A percentile compares a stretch with the other conserved stretches of the same genome.
Conservation (phyloP, 2,797 vertebrate species). For the Nyctibius grandis region DNA sequence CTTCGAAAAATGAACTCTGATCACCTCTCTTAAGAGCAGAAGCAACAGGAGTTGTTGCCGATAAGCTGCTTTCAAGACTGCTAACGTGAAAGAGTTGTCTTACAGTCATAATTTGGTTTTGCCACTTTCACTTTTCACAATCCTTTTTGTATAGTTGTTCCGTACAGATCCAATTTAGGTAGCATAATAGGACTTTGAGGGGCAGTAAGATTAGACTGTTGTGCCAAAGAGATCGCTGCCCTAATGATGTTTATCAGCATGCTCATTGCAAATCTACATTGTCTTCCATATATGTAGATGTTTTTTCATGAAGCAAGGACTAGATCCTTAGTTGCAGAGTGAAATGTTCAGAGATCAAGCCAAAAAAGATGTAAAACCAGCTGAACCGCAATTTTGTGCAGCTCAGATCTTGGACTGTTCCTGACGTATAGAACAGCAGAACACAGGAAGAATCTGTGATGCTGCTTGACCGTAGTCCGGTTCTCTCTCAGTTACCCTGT, state of each 20-base stretch:
- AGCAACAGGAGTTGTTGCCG: neutral
- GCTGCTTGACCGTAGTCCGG: neutral
- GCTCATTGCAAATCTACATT: neutral
- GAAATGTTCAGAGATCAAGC: neutral
- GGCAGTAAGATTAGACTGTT: neutral
- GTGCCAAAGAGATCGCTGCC: neutral
- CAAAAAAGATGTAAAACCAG: neutral
- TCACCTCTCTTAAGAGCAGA: conserved; percentile 57
- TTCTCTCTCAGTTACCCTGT: neutral
- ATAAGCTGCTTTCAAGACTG: neutral
- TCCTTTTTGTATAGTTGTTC: neutral
- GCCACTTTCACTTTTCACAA: neutral
- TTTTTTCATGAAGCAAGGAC: neutral
- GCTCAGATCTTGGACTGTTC: neutral
- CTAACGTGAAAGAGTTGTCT: neutral
- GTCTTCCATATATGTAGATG: neutral
- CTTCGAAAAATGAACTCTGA: conserved; percentile 79
- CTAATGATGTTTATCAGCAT: neutral
- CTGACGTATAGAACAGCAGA: neutral
- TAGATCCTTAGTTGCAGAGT: neutral
- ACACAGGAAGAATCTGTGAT: neutral
- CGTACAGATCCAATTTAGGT: neutral
- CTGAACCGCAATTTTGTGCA: neutral
- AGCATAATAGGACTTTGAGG: neutral
- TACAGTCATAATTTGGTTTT: neutral